Evolutionary conservation across 2,113 vertebrate genomes (phyloP).

Genomic region (Struthidea cinerea): DNA sequence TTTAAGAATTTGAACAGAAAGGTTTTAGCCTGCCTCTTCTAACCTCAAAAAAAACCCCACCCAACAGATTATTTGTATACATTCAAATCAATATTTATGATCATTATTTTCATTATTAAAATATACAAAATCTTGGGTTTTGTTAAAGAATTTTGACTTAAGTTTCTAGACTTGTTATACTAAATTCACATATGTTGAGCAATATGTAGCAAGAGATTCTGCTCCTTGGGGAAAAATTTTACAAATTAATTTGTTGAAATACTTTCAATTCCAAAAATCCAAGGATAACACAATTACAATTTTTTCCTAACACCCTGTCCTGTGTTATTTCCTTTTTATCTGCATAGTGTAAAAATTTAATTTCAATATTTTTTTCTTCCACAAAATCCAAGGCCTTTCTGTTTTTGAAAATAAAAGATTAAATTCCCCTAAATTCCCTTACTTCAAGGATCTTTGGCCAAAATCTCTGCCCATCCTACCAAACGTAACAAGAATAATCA

Average conservation of each 20-base stretch:
- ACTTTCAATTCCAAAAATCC: neutral
- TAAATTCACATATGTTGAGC: fast-evolving
- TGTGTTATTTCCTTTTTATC: neutral
- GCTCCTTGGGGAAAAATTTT: neutral
- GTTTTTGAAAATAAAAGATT: neutral
- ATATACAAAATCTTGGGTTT: neutral
- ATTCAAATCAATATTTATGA: neutral
- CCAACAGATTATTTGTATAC: neutral
- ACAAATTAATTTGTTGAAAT: neutral
- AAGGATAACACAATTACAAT: neutral
- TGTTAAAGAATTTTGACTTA: neutral
- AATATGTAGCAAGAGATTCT: neutral
- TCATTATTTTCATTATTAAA: neutral
- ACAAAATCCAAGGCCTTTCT: neutral
- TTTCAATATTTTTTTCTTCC: neutral
- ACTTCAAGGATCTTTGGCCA: neutral
- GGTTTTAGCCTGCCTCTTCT: neutral
- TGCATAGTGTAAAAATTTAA: neutral
- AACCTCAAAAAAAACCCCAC: neutral
- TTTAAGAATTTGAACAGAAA: neutral
- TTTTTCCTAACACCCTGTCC: neutral
- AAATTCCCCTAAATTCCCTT: neutral
- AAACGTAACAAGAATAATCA: neutral
- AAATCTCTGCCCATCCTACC: neutral
- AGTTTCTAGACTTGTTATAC: neutral